Evolutionary conservation across 2,797 vertebrate genomes (phyloP).

Genomic region (Chloroceryle inda): DNA sequence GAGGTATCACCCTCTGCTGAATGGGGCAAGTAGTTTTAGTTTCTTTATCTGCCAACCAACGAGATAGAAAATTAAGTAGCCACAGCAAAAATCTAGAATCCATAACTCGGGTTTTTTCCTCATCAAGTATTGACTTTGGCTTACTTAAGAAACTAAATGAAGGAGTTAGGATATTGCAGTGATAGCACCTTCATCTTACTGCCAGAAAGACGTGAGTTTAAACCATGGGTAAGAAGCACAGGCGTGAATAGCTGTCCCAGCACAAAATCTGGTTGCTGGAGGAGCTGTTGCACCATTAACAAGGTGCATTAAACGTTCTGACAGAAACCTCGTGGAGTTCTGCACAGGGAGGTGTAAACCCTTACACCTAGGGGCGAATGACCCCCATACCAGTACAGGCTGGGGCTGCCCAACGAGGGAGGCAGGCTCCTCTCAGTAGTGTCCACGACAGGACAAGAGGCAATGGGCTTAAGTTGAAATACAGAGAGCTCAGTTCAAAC

Average conservation of each 20-base stretch:
- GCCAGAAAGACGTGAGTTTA: neutral
- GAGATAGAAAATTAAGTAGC: neutral
- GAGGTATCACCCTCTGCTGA: neutral
- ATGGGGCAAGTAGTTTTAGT: neutral
- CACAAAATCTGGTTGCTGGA: neutral
- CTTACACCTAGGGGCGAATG: neutral
- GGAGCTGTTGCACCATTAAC: neutral
- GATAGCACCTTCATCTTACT: neutral
- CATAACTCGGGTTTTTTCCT: neutral
- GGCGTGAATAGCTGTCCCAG: neutral
- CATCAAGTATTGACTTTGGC: neutral
- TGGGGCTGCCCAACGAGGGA: neutral
- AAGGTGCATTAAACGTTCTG: neutral
- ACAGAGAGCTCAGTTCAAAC: neutral
- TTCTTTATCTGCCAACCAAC: neutral
- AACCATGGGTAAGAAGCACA: neutral
- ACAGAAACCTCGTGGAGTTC: neutral
- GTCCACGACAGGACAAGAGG: neutral
- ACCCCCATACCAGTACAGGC: neutral
- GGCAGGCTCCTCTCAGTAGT: neutral
- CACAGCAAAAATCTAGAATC: neutral
- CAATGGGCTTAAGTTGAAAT: neutral
- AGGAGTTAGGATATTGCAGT: neutral
- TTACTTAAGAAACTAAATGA: conserved; percentile 5
- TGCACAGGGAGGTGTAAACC: neutral